A percentile compares a stretch with the other conserved stretches of the same genome.
Conservation (phyloP, 2,797 vertebrate genomes). For the Anabacerthia variegaticeps region DNA sequence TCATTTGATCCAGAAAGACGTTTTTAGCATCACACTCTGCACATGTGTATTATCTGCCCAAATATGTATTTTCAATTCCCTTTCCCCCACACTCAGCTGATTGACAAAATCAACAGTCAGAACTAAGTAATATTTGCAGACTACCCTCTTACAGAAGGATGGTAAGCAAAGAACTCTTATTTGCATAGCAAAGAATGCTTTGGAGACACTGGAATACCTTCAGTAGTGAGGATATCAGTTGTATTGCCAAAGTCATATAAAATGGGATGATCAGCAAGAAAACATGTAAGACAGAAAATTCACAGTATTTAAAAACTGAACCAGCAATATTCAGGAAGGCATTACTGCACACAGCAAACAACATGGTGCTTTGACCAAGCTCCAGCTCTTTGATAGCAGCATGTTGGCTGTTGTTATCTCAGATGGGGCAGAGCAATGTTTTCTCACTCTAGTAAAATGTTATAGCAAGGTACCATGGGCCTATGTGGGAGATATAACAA, state of each 20-base stretch:
- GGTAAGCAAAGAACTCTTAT: neutral
- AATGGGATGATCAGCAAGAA: neutral
- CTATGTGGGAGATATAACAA: neutral
- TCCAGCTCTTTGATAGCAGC: neutral
- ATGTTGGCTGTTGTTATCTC: neutral
- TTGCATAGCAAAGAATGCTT: neutral
- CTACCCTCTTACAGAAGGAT: neutral
- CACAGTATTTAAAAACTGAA: neutral
- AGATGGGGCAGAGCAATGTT: neutral
- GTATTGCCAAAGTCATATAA: neutral
- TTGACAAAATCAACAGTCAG: conserved; percentile 14
- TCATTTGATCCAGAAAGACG: conserved; percentile 30
- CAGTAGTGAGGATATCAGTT: neutral
- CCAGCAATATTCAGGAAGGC: neutral
- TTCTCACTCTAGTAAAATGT: neutral
- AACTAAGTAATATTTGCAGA: neutral
- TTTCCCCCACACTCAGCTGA: neutral
- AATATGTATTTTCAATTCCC: neutral
- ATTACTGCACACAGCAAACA: neutral
- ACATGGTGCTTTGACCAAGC: neutral
- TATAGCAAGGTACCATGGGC: neutral
- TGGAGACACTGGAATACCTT: neutral
- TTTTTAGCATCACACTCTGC: conserved; percentile 12
- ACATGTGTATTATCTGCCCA: conserved; percentile 5
- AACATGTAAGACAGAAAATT: neutral